Evolutionary conservation across 2,113 vertebrate genomes (phyloP).

Genomic region (Cromileptes altivelis): DNA sequence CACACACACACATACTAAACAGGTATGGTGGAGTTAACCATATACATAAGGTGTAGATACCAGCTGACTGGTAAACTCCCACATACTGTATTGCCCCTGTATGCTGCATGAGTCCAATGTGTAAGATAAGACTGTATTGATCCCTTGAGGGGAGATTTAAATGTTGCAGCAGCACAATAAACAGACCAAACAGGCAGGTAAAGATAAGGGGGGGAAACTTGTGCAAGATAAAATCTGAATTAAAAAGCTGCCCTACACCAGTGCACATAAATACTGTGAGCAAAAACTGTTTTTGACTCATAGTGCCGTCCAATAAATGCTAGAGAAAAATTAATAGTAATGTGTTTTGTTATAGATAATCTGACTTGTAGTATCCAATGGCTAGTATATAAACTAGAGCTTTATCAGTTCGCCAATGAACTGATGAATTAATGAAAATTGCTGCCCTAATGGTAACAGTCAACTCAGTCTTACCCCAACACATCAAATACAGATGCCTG

Average conservation of each 20-base stretch:
- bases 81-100: slow-evolving; percentile 14
- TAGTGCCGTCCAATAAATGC: background rate
- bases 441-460: background rate
- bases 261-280: background rate
- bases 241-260: slow-evolving; percentile 1
- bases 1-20: background rate
- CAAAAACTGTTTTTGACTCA: background rate
- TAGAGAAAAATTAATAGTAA: background rate
- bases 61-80: background rate
- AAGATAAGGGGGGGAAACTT: slow-evolving; percentile 28
- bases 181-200: slow-evolving; percentile 12
- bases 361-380: background rate
- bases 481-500: too few relatives aligned
- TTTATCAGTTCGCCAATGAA: background rate
- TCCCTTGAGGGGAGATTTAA: slow-evolving; percentile 28
- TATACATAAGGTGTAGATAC: background rate
- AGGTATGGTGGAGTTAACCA: background rate
- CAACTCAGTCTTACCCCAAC: too few relatives aligned
- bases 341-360: background rate
- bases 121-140: slow-evolving; percentile 64
- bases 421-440: background rate
- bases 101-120: slow-evolving; percentile 33
- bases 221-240: slow-evolving; percentile 1
- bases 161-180: slow-evolving; percentile 25
- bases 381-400: background rate